phyloP scores from a whole-genome alignment of 2,888 invertebrate genomes.

The Parasteatoda lunata region DNA sequence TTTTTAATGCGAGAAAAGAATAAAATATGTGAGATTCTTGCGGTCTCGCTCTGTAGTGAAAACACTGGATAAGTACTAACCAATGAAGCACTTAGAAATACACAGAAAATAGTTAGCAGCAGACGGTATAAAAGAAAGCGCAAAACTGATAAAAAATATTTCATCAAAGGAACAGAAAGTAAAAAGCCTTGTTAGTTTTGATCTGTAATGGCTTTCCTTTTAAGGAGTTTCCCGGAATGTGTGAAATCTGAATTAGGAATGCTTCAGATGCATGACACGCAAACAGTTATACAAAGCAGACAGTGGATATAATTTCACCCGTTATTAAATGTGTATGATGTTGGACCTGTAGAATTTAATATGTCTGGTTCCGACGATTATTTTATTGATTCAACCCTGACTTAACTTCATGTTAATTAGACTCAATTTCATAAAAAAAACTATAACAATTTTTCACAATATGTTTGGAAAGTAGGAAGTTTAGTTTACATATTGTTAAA shows the following conservation, averaged over 20 bases:
- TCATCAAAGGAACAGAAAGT: too few relatives aligned
- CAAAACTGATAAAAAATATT: neutral
- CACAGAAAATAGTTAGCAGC: conserved; percentile 7
- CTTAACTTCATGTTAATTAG: conserved; percentile 18
- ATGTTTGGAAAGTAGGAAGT: too few relatives aligned
- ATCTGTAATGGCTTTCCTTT: conserved; percentile 7
- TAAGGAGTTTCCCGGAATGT: conserved; percentile 44
- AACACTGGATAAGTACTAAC: conserved; percentile 10
- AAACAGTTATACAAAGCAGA: conserved; percentile 19
- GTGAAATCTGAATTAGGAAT: conserved; percentile 35
- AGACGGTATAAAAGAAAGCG: conserved; percentile 37
- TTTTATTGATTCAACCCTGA: conserved; percentile 29
- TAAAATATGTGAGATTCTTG: too few relatives aligned
- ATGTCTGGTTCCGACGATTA: conserved; percentile 34
- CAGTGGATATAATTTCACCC: conserved; percentile 51
- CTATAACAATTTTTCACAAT: too few relatives aligned
- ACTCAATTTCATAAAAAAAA: too few relatives aligned
- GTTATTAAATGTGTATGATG: conserved; percentile 37
- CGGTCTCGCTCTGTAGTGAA: too few relatives aligned
- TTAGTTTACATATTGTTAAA: too few relatives aligned
- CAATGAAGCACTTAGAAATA: neutral
- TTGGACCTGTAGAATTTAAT: conserved; percentile 40
- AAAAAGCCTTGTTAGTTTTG: neutral
- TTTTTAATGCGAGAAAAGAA: too few relatives aligned
- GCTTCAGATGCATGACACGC: conserved; percentile 29